These are phyloP conservation scores for Pseudochromis fuscus DNA, from an alignment of 2,797 vertebrate species.

Conservation along the genomic window DNA sequence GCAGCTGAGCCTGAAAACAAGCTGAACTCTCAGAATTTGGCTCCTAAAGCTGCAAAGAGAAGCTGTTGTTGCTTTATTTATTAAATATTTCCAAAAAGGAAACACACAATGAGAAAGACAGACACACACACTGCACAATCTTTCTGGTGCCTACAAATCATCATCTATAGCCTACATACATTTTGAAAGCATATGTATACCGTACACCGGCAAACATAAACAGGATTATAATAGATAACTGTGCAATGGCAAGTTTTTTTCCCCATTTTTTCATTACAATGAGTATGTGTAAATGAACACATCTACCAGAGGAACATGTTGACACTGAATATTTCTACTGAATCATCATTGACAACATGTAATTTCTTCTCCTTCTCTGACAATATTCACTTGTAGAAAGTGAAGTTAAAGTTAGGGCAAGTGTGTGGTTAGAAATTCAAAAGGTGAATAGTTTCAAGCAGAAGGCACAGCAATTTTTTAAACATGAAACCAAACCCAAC, in stretches of 20 bases:
- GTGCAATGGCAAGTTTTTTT: too few species aligned
- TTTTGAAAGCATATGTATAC: background rate
- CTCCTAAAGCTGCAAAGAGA: background rate
- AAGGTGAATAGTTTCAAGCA: background rate
- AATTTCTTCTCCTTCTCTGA: background rate
- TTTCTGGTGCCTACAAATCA: background rate
- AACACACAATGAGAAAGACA: background rate
- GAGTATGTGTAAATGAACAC: background rate
- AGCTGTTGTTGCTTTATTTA: conserved; percentile 7
- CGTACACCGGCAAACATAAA: too few species aligned
- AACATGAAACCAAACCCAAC: background rate
- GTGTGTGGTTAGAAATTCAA: background rate
- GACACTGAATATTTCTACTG: background rate
- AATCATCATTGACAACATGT: background rate
- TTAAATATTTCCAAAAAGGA: background rate
- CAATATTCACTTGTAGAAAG: too few species aligned
- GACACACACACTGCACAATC: background rate
- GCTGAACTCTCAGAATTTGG: conserved; percentile 18
- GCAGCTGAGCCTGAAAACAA: conserved; percentile 29
- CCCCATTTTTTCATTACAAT: background rate
- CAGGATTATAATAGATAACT: too few species aligned
- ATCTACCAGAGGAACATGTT: background rate
- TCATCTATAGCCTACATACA: background rate
- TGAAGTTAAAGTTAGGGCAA: background rate
- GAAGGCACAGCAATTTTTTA: background rate